Evolutionary conservation across 1,140 invertebrate species (phyloP), one percentile per base, ranked within the genome.

Genomic region (Trichoplusia ni): DNA sequence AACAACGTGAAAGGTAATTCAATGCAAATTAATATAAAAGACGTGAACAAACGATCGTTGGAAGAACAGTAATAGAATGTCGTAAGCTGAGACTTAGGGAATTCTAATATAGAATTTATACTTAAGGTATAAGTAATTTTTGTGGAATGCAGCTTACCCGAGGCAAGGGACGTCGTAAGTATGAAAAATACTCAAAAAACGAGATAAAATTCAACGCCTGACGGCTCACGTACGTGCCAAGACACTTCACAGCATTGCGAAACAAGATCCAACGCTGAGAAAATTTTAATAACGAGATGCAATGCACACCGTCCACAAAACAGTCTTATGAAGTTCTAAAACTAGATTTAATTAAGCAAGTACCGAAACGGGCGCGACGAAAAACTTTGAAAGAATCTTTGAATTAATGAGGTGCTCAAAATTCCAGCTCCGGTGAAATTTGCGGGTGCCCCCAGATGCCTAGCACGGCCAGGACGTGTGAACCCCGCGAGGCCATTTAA

Each of bases 11-110:
- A 59, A 27, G 42, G n/a, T 33, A 42, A 64, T 65, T 46, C 40
- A 46, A 47, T 46, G 25, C 31, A 49, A 66, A 67, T 69, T 61
- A 65, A 59, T 61, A 65, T 60, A 7, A 44, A 25, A 14, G 4
- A 44, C 18, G 2, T 31, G 44, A 25, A 46, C 21, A 14, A 46
- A 46, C 42, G 21, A 46, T n/a, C 23, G n/a, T n/a, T 11, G 21
- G 11, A 14, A 19, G 38, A 25, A 27, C 5, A 25, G 42, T 46
- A 27, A 46, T 13, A 46, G 42, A 46, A 46, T 1, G n/a, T n/a
- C n/a, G n/a, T n/a, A n/a, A n/a, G n/a, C n/a, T n/a, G n/a, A n/a
- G n/a, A n/a, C n/a, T n/a, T n/a, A n/a, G n/a, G n/a, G n/a, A n/a
- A n/a, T n/a, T n/a, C n/a, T n/a, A n/a, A n/a, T n/a, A n/a, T n/a